Base-by-base conservation (phyloP, 2,797 vertebrate species). In the Argentina silus region DNA sequence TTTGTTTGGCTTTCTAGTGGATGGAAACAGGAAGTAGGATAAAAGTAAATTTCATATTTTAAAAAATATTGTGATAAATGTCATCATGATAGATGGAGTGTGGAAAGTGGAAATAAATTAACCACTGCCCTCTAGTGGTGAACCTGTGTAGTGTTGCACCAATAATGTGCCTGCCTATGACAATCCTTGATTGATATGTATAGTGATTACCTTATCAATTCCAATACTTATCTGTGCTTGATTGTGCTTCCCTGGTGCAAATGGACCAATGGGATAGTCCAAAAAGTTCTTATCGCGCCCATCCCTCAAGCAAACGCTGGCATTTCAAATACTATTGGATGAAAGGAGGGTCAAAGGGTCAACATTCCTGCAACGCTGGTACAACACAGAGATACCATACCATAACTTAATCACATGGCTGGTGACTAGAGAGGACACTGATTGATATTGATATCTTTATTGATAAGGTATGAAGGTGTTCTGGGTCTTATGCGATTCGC, bases 41-140 rank as follows among this genome's bases (percentile, higher is more conserved):
- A 21, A 43, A 44, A 7, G 1, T 61, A 14, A 3, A 42, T 36
- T 36, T 42, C 27, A 14, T 61, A 15, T 6, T 61, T 6, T 61
- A 3, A 23, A 42, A 9, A 12, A 75, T 43, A 53, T 78, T 47
- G 72, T 45, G 70, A 79, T 36, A 69, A 23, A 59, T 27, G 21
- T 36, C 36, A 23, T 9, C 47, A 69, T 23, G 12, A 27, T 56
- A 42, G 42, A 44, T 68, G 17, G 3, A 60, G 72, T 56, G n/a
- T 36, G n/a, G 36, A 3, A 7, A 65, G 19, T 45, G 44, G n/a
- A 83, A 27, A 56, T 53, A 81, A 74, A 81, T 70, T 2, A 76
- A 89, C 91, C 70, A 85, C 84, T 87, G 84, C 6, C 88, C 87
- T 87, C 92, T 90, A 86, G 87, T 88, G 90, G 85, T 7, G 19